phyloP scores from a whole-genome alignment of 2,888 invertebrate species.

The Drosophila monieri region DNA sequence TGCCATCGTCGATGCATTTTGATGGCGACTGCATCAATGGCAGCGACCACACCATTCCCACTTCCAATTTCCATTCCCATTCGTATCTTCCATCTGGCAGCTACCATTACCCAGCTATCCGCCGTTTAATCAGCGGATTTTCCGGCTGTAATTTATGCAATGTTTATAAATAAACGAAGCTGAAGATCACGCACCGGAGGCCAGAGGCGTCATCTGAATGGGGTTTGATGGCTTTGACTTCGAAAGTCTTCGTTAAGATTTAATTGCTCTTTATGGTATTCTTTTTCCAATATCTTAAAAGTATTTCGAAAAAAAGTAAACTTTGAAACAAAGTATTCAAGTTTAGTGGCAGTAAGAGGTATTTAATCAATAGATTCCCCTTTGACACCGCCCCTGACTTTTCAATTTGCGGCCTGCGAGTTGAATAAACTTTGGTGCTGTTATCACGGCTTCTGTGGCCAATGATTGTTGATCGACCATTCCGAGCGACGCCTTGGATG shows the following conservation, averaged over 20 bases:
- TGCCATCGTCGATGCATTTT: conserved; percentile 46
- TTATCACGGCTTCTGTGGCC: conserved; percentile 39
- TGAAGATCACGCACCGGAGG: conserved; percentile 24
- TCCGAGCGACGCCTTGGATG: conserved; percentile 31
- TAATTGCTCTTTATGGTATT: neutral
- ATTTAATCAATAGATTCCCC: neutral
- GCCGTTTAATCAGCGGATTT: conserved; percentile 55
- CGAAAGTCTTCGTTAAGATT: neutral
- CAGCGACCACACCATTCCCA: conserved; percentile 42
- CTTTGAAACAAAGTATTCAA: neutral
- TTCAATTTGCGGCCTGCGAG: conserved; percentile 31
- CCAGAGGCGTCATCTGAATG: conserved; percentile 10
- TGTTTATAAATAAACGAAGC: conserved; percentile 40
- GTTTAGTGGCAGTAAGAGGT: too few species aligned
- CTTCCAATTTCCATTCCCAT: neutral
- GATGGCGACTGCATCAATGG: conserved; percentile 48
- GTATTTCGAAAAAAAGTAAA: neutral
- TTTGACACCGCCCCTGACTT: neutral
- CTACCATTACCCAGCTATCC: conserved; percentile 29
- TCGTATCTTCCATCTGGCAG: conserved; percentile 17
- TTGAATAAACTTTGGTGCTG: conserved; percentile 63
- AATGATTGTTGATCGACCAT: conserved; percentile 15
- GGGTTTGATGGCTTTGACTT: conserved; percentile 1
- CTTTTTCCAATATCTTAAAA: neutral
- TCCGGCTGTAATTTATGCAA: conserved; percentile 52